phyloP scores from a whole-genome alignment of 2,113 vertebrate genomes.

The Oreochromis aureus region DNA sequence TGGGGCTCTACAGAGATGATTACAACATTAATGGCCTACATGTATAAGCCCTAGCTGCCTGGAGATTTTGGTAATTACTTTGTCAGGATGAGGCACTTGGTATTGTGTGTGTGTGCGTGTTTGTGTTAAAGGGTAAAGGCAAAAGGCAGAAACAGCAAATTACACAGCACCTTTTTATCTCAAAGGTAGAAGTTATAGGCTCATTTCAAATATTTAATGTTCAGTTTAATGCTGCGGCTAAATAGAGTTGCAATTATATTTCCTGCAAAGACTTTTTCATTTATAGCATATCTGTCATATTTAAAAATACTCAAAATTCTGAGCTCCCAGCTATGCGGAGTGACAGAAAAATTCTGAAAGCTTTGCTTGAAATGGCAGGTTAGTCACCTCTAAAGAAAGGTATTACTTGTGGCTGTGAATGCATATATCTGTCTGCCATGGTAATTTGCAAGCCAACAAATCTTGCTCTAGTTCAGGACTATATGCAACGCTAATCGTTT shows the following conservation, averaged over 20 bases:
- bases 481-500: background rate
- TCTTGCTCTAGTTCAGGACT: background rate
- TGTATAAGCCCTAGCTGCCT: background rate
- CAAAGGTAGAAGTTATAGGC: background rate
- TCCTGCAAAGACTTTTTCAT: background rate
- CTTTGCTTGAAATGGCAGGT: background rate
- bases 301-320: background rate
- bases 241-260: background rate
- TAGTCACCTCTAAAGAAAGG: background rate
- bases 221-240: background rate
- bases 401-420: background rate
- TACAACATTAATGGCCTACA: background rate
- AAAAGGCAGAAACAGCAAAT: background rate
- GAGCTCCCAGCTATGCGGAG: background rate
- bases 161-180: background rate
- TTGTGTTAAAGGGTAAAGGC: background rate
- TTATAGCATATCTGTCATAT: background rate
- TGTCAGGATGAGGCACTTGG: background rate
- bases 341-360: background rate
- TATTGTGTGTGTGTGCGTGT: background rate
- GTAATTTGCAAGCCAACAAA: conserved; percentile 13
- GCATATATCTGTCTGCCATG: background rate
- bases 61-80: background rate
- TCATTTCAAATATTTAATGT: background rate
- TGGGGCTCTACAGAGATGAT: background rate